Evolutionary conservation across 2,797 vertebrate genomes (phyloP).

Genomic region (Microcaecilia unicolor): DNA sequence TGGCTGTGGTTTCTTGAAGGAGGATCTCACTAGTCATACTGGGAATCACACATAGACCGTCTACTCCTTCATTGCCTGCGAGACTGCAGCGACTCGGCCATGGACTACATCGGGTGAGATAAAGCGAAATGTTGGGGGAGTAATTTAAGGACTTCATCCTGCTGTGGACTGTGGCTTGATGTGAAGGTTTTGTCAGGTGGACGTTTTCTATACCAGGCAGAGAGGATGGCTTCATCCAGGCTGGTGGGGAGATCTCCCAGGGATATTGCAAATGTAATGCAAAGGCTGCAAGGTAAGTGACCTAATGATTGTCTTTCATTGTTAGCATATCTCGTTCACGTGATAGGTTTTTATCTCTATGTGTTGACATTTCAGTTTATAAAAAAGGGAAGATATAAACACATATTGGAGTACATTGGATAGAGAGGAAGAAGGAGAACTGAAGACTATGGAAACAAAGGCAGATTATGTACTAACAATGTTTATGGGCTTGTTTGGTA

Average conservation of each 20-base stretch:
- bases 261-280: conserved; percentile 91
- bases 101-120: conserved; percentile 22
- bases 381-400: too few species aligned
- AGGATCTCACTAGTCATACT: conserved; percentile 32
- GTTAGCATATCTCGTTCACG: too few species aligned
- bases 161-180: conserved; percentile 9
- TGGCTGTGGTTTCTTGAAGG: conserved; percentile 8
- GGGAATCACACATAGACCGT: conserved; percentile 2
- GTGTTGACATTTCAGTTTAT: too few species aligned
- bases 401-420: too few species aligned
- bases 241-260: conserved; percentile 51
- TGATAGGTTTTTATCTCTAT: too few species aligned
- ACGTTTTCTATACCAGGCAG: conserved; percentile 27
- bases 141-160: conserved; percentile 8
- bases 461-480: too few species aligned
- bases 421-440: too few species aligned
- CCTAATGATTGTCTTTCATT: too few species aligned
- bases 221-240: conserved; percentile 74
- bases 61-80: conserved; percentile 21
- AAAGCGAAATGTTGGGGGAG: conserved; percentile 31
- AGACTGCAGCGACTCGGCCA: conserved; percentile 38
- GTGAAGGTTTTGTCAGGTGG: conserved; percentile 10
- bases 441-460: too few species aligned
- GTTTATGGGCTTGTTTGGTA: too few species aligned
- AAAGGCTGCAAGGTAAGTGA: conserved; percentile 84